phyloP scores from a whole-genome alignment of 2,113 vertebrate genomes.

The Corythoichthys intestinalis region DNA sequence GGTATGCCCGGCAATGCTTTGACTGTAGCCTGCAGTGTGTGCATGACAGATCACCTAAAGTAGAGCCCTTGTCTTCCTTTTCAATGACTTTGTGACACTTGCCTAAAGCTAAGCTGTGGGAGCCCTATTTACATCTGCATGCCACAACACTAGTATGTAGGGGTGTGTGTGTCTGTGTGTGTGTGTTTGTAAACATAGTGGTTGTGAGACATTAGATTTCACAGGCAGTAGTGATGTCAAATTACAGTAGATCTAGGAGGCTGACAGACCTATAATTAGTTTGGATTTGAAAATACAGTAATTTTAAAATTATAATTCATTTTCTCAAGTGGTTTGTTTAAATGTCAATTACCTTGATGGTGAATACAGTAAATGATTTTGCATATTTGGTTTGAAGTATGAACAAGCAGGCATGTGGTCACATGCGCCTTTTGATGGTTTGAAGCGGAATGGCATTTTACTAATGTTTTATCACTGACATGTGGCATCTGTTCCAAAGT shows the following conservation, averaged over 20 bases:
- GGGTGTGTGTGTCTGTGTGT: constrained; percentile 2
- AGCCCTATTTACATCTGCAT: constrained; percentile 30
- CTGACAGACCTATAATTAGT: background rate
- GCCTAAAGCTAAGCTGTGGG: constrained; percentile 25
- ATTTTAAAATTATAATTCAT: too few relatives aligned
- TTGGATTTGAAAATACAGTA: background rate
- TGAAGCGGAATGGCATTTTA: constrained; percentile 31
- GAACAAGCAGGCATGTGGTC: constrained; percentile 25
- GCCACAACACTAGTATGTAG: constrained; percentile 1
- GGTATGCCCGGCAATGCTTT: constrained; percentile 16
- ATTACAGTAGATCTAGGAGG: background rate
- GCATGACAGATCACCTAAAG: constrained; percentile 46
- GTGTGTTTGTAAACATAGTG: constrained; percentile 23
- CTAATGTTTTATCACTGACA: constrained; percentile 41
- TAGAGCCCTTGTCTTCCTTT: constrained; percentile 29
- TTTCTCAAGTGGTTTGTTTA: background rate
- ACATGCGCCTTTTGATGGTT: constrained; percentile 17
- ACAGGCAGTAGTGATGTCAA: constrained; percentile 3
- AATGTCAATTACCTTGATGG: constrained; percentile 4
- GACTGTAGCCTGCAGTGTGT: constrained; percentile 23
- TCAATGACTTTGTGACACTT: constrained; percentile 11
- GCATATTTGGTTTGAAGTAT: constrained; percentile 22
- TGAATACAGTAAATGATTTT: constrained; percentile 22
- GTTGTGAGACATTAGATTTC: constrained; percentile 9
- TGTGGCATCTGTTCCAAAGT: constrained; percentile 19